phyloP scores from a whole-genome alignment of 2,113 vertebrate species.

The Callipepla californica region DNA sequence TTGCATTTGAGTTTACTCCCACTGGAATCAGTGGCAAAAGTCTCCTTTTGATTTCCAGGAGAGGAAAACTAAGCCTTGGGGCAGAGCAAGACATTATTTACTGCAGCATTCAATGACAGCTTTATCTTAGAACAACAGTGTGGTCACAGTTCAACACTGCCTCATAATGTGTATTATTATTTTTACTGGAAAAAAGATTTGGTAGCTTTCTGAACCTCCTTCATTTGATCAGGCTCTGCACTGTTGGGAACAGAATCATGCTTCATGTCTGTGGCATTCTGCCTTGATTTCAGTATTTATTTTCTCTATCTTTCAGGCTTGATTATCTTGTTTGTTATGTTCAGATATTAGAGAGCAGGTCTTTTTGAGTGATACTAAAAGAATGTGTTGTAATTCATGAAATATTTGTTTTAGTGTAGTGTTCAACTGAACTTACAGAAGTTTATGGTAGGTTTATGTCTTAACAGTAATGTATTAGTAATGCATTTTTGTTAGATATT shows the following conservation, averaged over 20 bases:
- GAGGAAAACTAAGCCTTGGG: neutral
- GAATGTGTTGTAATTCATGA: neutral
- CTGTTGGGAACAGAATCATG: neutral
- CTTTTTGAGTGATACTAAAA: neutral
- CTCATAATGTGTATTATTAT: fast-evolving
- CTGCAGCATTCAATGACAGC: neutral
- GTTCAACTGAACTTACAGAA: neutral
- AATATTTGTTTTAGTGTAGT: neutral
- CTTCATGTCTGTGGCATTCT: neutral
- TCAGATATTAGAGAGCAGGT: neutral
- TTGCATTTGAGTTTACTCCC: neutral
- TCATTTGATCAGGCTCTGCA: neutral
- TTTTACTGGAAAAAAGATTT: neutral
- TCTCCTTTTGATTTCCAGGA: neutral
- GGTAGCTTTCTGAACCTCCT: neutral
- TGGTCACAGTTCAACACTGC: neutral
- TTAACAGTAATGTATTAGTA: neutral
- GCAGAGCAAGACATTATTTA: neutral
- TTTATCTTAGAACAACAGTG: neutral
- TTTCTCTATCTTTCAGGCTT: neutral
- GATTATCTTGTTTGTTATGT: neutral
- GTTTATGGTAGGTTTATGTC: neutral
- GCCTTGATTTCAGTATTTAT: neutral
- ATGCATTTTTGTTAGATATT: neutral
- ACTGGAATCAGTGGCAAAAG: neutral